These are phyloP conservation scores for Stenichneumon culpator DNA, from an alignment of 2,888 invertebrate species.

Conservation along the genomic window DNA sequence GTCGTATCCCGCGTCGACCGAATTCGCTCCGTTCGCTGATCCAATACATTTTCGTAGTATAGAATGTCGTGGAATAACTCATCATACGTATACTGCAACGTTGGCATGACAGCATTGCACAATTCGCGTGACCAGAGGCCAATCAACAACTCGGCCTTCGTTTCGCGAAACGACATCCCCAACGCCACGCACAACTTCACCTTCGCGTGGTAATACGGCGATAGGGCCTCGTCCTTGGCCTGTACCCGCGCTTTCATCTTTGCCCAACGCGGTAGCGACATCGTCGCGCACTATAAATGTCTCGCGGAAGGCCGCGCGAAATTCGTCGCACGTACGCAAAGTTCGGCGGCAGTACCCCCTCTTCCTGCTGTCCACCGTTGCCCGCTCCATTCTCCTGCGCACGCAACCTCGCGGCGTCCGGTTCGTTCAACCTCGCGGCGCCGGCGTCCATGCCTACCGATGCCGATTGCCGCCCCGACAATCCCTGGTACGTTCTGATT, in stretches of 20 bases:
- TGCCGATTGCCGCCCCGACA: no score
- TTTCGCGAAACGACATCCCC: not conserved
- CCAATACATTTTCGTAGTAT: not conserved
- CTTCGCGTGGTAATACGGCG: constrained; percentile 8
- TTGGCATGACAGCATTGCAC: not conserved
- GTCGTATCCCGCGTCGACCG: no score
- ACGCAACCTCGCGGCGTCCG: no score
- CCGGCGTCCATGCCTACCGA: no score
- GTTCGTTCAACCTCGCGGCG: no score
- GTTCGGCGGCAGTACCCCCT: no score
- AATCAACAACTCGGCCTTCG: not conserved
- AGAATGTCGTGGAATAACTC: not conserved
- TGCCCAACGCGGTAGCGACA: not conserved
- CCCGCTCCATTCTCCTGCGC: no score
- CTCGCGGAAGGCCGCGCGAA: not conserved
- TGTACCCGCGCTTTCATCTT: not conserved
- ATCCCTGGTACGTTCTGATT: no score
- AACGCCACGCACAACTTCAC: not conserved
- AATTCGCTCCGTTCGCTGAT: no score
- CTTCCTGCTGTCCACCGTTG: no score
- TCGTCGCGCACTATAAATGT: not conserved
- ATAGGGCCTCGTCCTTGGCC: not conserved
- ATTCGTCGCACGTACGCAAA: constrained; percentile 11
- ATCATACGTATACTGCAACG: not conserved
- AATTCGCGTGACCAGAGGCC: not conserved